These are phyloP conservation scores for Tortrix viridana DNA, from an alignment of 2,888 invertebrate species.

Conservation along the genomic window DNA sequence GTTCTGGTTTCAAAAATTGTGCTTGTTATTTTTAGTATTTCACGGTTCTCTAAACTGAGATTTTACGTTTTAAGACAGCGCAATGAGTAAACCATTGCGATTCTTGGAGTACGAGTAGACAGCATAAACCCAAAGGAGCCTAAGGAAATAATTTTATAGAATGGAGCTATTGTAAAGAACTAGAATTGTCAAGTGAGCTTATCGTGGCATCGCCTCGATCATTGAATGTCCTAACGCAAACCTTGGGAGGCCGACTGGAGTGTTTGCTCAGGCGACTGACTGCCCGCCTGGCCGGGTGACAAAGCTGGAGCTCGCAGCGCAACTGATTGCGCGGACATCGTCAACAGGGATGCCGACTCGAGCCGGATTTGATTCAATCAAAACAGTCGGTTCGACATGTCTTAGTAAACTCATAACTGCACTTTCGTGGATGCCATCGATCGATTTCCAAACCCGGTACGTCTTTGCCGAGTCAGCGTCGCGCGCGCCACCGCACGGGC, in stretches of 20 bases:
- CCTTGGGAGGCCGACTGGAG: conserved; percentile 18
- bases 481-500: conserved; percentile 37
- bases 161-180: conserved; percentile 1
- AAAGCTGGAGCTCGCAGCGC: conserved; percentile 35
- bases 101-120: background rate
- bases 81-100: background rate
- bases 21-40: conserved; percentile 34
- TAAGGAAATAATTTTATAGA: background rate
- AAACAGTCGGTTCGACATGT: conserved; percentile 55
- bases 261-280: conserved; percentile 31
- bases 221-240: conserved; percentile 30
- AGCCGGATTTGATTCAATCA: conserved; percentile 60
- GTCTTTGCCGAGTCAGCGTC: conserved; percentile 57
- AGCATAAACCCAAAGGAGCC: background rate
- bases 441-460: conserved; percentile 65
- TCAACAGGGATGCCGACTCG: conserved; percentile 42
- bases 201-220: conserved; percentile 26
- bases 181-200: conserved; percentile 23
- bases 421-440: conserved; percentile 58
- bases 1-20: conserved; percentile 44
- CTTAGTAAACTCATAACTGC: conserved; percentile 63
- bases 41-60: too few species aligned
- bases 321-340: conserved; percentile 35
- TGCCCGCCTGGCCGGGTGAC: conserved; percentile 19
- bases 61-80: too few species aligned